phyloP scores from a whole-genome alignment of 2,113 vertebrate species.

The Melanerpes formicivorus region DNA sequence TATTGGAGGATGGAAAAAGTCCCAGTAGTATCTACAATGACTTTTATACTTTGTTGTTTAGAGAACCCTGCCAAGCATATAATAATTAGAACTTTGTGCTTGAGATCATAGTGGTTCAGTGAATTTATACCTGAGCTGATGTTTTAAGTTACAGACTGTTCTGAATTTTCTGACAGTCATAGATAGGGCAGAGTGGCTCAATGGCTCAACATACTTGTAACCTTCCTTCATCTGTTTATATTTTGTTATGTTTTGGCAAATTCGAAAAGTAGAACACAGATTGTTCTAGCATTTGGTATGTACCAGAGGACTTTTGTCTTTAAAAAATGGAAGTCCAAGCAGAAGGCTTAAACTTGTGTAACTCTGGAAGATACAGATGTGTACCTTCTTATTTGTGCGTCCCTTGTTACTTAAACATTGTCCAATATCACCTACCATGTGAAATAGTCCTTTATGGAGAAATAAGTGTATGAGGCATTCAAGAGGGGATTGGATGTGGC shows the following conservation, averaged over 20 bases:
- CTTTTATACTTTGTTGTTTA: constrained; percentile 12
- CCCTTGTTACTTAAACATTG: neutral
- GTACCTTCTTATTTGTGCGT: neutral
- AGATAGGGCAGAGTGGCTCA: neutral
- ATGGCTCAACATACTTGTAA: neutral
- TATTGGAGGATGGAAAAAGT: neutral
- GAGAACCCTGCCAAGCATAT: neutral
- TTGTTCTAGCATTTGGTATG: neutral
- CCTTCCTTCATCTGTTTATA: neutral
- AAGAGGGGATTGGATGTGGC: too few relatives aligned
- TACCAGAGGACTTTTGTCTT: neutral
- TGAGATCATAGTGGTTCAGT: constrained; percentile 10
- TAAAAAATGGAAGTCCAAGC: neutral
- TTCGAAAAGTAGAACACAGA: neutral
- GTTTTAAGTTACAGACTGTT: neutral
- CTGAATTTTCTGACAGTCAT: neutral
- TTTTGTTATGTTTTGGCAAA: neutral
- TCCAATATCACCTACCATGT: rapidly evolving
- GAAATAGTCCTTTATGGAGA: neutral
- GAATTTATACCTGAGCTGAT: constrained; percentile 40
- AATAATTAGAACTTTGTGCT: constrained; percentile 42
- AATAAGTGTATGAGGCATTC: neutral
- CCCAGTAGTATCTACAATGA: neutral
- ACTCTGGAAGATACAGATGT: neutral
- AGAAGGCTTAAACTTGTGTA: neutral